These are phyloP conservation scores for Acanthosepion esculentum DNA, from an alignment of 2,888 invertebrate species.

Conservation along the genomic window DNA sequence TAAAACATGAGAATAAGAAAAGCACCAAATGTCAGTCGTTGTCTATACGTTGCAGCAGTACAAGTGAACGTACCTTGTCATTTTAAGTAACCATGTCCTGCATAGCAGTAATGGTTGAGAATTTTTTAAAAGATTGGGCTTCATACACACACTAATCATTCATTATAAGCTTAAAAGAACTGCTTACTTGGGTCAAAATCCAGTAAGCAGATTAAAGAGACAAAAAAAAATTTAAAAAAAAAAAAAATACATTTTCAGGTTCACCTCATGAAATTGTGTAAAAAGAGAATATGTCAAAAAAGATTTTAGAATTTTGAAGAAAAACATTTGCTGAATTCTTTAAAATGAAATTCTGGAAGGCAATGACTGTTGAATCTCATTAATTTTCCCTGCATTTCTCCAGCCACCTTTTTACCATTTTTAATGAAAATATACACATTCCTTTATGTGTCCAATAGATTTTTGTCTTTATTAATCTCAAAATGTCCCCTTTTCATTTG, in stretches of 20 bases:
- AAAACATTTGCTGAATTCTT: background rate
- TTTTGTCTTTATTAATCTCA: background rate
- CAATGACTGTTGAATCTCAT: background rate
- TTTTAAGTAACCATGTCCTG: background rate
- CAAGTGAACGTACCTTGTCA: conserved; percentile 38
- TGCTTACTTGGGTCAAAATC: background rate
- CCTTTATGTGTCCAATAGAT: background rate
- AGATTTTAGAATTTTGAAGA: background rate
- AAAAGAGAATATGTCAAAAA: background rate
- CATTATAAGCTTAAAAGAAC: background rate
- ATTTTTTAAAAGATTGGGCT: background rate
- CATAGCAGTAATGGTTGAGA: conserved; percentile 2
- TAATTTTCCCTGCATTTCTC: background rate
- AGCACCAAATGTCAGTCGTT: background rate
- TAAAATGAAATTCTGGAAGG: background rate
- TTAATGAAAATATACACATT: conserved; percentile 15
- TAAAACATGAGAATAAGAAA: background rate
- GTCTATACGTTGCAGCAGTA: conserved; percentile 39
- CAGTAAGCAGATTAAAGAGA: background rate
- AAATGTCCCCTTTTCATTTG: conserved; percentile 33
- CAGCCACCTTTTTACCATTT: background rate
- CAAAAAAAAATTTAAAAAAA: too few relatives aligned
- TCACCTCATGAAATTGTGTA: background rate
- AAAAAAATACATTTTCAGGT: background rate
- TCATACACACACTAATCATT: background rate